Conservation (phyloP, 2,888 invertebrate species). For the Girardia tigrina region DNA sequence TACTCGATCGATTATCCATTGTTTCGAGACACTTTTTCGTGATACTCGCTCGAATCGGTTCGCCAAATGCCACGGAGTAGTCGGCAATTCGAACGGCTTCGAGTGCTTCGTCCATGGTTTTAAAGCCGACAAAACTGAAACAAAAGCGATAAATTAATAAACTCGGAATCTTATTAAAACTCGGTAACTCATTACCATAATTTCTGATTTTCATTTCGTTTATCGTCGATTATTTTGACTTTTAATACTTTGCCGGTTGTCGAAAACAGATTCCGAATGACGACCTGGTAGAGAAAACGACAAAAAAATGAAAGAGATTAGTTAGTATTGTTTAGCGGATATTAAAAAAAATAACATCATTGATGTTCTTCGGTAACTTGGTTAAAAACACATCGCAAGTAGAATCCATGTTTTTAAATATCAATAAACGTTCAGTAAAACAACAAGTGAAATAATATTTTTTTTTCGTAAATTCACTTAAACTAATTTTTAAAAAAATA, state of each 20-base stretch:
- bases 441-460: no score
- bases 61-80: not conserved
- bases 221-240: slow-evolving; percentile 2
- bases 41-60: not conserved
- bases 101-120: not conserved
- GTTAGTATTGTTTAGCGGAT: no score
- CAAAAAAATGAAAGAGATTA: no score
- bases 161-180: not conserved
- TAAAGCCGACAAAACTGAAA: not conserved
- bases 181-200: no score
- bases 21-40: not conserved
- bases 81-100: slow-evolving; percentile 4
- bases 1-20: not conserved
- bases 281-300: no score
- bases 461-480: no score
- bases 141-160: not conserved
- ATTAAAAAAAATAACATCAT: no score
- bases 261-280: not conserved
- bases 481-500: no score
- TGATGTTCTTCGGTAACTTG: no score
- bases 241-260: not conserved
- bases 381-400: no score
- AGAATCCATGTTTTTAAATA: no score
- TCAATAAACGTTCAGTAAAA: no score
- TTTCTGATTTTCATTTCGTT: slow-evolving; percentile 18